These are phyloP conservation scores for Drosophila robusta DNA, from an alignment of 2,888 invertebrate genomes.

Conservation along the genomic window DNA sequence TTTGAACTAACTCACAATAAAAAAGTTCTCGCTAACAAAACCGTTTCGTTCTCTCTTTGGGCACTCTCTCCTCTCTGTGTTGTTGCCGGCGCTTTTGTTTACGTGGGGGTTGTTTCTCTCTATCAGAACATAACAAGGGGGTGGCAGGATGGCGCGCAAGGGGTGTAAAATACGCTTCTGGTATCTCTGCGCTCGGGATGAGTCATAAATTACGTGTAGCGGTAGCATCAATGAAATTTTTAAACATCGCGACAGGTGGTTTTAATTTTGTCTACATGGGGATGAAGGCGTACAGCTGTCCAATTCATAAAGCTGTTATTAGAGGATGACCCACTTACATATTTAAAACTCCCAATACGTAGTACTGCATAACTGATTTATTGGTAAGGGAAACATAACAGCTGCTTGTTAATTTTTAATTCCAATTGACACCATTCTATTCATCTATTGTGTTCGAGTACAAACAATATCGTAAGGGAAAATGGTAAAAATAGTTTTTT, in stretches of 20 bases:
- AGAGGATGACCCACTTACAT: slow-evolving; percentile 17
- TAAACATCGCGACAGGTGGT: slow-evolving; percentile 43
- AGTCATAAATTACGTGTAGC: slow-evolving; percentile 8
- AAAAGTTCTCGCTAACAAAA: background rate
- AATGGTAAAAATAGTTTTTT: slow-evolving; percentile 11
- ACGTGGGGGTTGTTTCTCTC: slow-evolving; percentile 28
- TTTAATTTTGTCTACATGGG: slow-evolving; percentile 14
- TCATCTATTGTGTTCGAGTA: slow-evolving; percentile 1
- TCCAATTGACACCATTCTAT: slow-evolving; percentile 18
- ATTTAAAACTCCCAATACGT: slow-evolving; percentile 9
- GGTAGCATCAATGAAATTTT: slow-evolving; percentile 7
- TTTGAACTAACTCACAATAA: slow-evolving; percentile 12
- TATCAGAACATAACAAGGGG: background rate
- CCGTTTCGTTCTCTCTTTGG: background rate
- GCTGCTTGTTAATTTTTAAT: slow-evolving; percentile 62
- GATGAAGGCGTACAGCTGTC: background rate
- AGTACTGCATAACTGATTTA: slow-evolving; percentile 18
- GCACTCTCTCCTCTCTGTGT: background rate
- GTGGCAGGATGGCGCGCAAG: background rate
- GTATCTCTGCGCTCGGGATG: background rate
- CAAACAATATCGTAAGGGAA: slow-evolving; percentile 23
- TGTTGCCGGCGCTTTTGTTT: slow-evolving; percentile 3
- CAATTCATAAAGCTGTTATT: background rate
- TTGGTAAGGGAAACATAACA: slow-evolving; percentile 42
- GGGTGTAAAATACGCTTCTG: slow-evolving; percentile 8